Conservation (phyloP, 1,140 invertebrate species). For the Calliopsis andreniformis region DNA sequence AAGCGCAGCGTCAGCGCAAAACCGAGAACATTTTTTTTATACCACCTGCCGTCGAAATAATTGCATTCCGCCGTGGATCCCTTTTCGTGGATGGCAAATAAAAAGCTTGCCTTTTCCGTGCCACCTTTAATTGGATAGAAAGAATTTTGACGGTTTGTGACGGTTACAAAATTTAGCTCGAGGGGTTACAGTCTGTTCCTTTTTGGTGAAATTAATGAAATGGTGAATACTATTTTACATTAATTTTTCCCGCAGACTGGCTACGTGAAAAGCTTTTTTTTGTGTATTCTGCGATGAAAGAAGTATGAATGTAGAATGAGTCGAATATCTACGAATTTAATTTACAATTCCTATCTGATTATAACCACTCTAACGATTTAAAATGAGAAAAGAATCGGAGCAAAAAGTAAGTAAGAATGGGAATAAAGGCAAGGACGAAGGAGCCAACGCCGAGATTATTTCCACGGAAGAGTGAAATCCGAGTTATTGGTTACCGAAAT, state of each 20-base stretch:
- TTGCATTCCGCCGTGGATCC: slow-evolving; percentile 4
- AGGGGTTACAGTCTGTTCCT: too few species aligned
- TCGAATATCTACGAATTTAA: too few species aligned
- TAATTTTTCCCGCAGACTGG: too few species aligned
- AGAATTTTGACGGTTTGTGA: neutral
- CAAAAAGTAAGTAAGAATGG: neutral
- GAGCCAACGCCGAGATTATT: slow-evolving; percentile 16
- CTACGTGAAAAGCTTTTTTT: too few species aligned
- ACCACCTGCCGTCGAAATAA: slow-evolving; percentile 19
- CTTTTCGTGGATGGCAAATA: neutral
- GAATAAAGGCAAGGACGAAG: too few species aligned
- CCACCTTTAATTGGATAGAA: slow-evolving; percentile 18
- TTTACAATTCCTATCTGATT: neutral
- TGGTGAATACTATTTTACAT: too few species aligned
- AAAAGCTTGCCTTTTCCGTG: neutral
- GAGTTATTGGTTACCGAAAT: slow-evolving; percentile 44
- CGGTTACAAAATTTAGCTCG: neutral
- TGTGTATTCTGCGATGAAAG: too few species aligned
- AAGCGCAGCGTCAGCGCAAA: slow-evolving; percentile 35
- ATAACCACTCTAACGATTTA: neutral
- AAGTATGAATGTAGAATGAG: too few species aligned
- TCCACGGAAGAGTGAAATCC: slow-evolving; percentile 12
- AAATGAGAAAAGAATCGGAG: neutral
- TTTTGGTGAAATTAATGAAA: too few species aligned
- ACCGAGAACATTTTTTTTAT: slow-evolving; percentile 28